Percentiles rank a stretch among this genome's conserved stretches.
Conservation (phyloP, 1,140 invertebrate genomes). For the Drosophila lacteicornis region DNA sequence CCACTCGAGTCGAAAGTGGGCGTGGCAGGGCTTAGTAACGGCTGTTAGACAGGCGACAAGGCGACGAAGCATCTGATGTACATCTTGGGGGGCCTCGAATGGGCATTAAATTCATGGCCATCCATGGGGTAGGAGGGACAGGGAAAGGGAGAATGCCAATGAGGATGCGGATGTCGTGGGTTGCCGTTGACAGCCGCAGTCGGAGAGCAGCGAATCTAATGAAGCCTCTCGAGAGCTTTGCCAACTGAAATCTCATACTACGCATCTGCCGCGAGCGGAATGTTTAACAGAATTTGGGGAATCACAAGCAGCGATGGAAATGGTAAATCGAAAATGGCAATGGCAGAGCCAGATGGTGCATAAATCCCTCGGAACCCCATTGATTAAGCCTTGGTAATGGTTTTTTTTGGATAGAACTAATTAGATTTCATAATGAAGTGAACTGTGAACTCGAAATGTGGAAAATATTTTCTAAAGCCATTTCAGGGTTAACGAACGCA, state of each 20-base stretch:
- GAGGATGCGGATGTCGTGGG: conserved; percentile 20
- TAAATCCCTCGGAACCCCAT: conserved; percentile 11
- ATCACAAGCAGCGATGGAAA: conserved; percentile 12
- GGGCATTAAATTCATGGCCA: conserved; percentile 22
- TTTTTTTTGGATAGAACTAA: background rate
- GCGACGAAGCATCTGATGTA: conserved; percentile 29
- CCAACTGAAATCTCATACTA: conserved; percentile 37
- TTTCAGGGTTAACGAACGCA: conserved; percentile 19
- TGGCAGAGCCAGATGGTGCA: conserved; percentile 27
- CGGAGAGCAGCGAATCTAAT: conserved; percentile 54
- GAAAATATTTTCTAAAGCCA: background rate
- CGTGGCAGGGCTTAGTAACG: conserved; percentile 48
- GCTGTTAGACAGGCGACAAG: conserved; percentile 29
- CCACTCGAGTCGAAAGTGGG: conserved; percentile 21
- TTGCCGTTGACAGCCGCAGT: conserved; percentile 44
- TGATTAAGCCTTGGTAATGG: background rate
- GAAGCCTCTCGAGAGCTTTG: conserved; percentile 47
- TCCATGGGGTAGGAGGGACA: no score
- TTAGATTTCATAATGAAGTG: conserved; percentile 22
- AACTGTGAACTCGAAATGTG: conserved; percentile 14
- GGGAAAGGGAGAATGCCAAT: background rate
- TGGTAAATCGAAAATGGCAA: conserved; percentile 15
- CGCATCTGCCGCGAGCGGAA: conserved; percentile 14
- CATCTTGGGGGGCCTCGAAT: conserved; percentile 1
- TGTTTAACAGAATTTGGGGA: conserved; percentile 24